Percentiles rank a stretch among this genome's conserved stretches.
phyloP scores from a whole-genome alignment of 2,888 invertebrate species.

The Scrobipalpa costella region DNA sequence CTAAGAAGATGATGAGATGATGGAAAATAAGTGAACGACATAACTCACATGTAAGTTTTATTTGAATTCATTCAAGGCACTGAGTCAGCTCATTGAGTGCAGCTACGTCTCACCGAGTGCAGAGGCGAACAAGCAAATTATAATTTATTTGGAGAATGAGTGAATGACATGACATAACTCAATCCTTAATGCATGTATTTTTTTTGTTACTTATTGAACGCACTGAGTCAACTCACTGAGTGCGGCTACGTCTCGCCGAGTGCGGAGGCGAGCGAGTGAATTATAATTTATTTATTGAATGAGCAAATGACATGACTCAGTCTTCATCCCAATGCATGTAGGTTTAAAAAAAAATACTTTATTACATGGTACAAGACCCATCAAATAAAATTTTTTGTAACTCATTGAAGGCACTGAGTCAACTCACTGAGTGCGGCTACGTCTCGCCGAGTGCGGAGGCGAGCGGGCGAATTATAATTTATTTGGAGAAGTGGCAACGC shows the following conservation, averaged over 20 bases:
- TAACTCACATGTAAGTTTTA: neutral
- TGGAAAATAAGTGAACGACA: neutral
- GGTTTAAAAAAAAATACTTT: no score
- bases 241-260: neutral
- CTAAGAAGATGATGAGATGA: no score
- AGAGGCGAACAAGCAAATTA: neutral
- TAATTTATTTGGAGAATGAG: neutral
- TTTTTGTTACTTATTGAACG: neutral
- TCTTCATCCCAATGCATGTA: no score
- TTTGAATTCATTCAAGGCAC: neutral
- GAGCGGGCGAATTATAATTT: constrained; percentile 80
- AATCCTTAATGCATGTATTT: no score
- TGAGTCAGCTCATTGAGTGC: neutral
- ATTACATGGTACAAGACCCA: no score
- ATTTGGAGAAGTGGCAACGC: constrained; percentile 82
- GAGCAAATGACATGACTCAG: neutral
- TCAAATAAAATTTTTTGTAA: no score
- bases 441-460: constrained; percentile 42
- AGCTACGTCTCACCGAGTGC: neutral
- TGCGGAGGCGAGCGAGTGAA: neutral
- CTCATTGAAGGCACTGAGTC: neutral
- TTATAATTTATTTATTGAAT: neutral
- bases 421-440: neutral
- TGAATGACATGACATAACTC: neutral
- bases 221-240: neutral